Evolutionary conservation across 2,888 invertebrate genomes (phyloP).

Genomic region (Zygogramma bicolorata): DNA sequence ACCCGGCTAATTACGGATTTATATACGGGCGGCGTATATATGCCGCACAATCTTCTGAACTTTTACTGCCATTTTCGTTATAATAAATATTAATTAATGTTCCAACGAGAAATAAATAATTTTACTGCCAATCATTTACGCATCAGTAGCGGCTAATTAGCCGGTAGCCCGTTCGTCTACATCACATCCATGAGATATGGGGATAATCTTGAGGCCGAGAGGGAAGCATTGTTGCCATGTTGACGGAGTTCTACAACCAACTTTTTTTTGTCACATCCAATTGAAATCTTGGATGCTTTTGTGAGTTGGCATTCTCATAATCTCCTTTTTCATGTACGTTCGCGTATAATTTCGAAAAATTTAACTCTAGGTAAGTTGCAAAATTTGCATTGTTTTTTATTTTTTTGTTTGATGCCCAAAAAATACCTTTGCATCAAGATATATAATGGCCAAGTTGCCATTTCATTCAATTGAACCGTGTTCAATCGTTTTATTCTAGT

Average conservation of each 20-base stretch:
- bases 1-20: conserved; percentile 28
- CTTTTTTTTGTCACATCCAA: not conserved
- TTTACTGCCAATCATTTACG: conserved; percentile 59
- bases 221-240: conserved; percentile 30
- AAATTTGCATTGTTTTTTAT: too few relatives aligned
- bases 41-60: conserved; percentile 11
- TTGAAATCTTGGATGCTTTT: not conserved
- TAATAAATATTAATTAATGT: conserved; percentile 50
- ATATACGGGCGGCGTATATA: not conserved
- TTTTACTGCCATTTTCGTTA: conserved; percentile 40
- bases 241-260: not conserved
- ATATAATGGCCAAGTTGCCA: too few relatives aligned
- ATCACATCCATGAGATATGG: conserved; percentile 37
- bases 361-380: too few relatives aligned
- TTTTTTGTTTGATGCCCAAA: too few relatives aligned
- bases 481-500: too few relatives aligned
- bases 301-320: not conserved
- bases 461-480: too few relatives aligned
- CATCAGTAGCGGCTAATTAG: conserved; percentile 59
- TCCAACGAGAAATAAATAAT: conserved; percentile 52
- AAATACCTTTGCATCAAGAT: too few relatives aligned
- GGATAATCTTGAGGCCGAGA: conserved; percentile 33
- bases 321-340: too few relatives aligned
- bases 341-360: too few relatives aligned
- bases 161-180: conserved; percentile 42